Base-by-base conservation (phyloP, 1,140 invertebrate species). In the Cephus cinctus region DNA sequence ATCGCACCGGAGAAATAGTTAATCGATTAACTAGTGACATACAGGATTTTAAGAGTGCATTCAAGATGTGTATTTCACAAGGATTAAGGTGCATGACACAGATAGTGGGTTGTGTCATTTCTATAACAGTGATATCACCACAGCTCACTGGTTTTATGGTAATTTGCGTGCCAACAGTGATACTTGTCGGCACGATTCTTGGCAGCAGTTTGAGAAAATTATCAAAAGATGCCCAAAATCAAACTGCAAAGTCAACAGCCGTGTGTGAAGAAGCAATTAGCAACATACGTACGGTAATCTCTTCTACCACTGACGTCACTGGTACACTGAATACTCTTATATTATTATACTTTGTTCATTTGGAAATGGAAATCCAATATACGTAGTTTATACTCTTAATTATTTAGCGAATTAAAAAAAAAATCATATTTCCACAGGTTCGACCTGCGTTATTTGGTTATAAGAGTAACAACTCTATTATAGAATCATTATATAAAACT, bases 11-110 rank as follows among this genome's bases (percentile, higher is more conserved):
- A 9, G 94, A 97, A 77, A 80, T 98, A 35, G 82, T 95, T 22
- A 94, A 92, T 73, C 85, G 90, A 63, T 73, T 98, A 43, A 96
- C 93, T 18, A 84, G 86, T 54, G 95, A 98, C 80, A 87, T 98
- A 14, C 95, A 98, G 75, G 94, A 98, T 62, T 98, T 98, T 65
- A 98, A 98, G 77, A 94, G 93, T 60, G 90, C 90, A 3, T 98
- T 98, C 65, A 98, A 98, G 73, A 82, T 89, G 53, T 88, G 86
- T 35, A 85, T 98, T 46, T 91, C 94, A 3, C 92, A 94, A 70
- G 94, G 95, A 2, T 65, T 97, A 27, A 78, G 90, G 57, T 92
- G 90, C 45, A 69, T 81, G 11, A 88, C 92, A 8, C 94, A 96
- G 79, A 87, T 90, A 21, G 66, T 87, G 27, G 92, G 92, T 1